phyloP scores from a whole-genome alignment of 2,113 vertebrate genomes.

The Osmerus eperlanus region DNA sequence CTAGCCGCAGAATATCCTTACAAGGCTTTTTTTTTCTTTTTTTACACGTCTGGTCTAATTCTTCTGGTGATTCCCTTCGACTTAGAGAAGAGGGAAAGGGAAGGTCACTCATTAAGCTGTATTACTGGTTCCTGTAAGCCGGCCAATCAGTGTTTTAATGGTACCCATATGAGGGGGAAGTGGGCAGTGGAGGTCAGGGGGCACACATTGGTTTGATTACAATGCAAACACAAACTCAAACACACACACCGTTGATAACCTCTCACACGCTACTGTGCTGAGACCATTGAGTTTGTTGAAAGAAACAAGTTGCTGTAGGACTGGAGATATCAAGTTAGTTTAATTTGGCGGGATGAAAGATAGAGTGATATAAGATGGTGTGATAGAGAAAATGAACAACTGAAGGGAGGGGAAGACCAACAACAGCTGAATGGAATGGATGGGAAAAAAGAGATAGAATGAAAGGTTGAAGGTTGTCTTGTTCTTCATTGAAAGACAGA shows the following conservation, averaged over 20 bases:
- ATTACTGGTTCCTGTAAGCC: constrained; percentile 50
- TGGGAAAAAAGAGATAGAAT: background rate
- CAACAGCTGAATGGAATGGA: background rate
- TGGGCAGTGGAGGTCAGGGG: constrained; percentile 33
- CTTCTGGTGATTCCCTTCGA: too few relatives aligned
- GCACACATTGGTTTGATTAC: constrained; percentile 48
- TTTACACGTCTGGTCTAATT: too few relatives aligned
- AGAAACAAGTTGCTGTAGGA: background rate
- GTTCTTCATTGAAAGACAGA: background rate
- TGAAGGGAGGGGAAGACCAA: background rate
- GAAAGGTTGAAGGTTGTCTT: background rate
- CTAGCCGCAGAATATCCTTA: too few relatives aligned
- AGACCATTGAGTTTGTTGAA: constrained; percentile 1
- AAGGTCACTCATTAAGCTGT: constrained; percentile 40
- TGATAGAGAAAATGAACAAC: background rate
- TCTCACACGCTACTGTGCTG: too few relatives aligned
- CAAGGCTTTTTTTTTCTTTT: too few relatives aligned
- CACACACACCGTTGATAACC: too few relatives aligned
- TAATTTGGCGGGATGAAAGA: background rate
- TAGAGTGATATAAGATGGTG: background rate
- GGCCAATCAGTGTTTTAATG: constrained; percentile 57
- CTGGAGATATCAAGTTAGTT: background rate
- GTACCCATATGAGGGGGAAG: constrained; percentile 46
- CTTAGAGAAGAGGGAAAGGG: background rate
- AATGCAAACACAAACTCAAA: too few relatives aligned